These are phyloP conservation scores for Orbicella faveolata DNA, from an alignment of 64 coral and sea anemone species.

Conservation along the genomic window DNA sequence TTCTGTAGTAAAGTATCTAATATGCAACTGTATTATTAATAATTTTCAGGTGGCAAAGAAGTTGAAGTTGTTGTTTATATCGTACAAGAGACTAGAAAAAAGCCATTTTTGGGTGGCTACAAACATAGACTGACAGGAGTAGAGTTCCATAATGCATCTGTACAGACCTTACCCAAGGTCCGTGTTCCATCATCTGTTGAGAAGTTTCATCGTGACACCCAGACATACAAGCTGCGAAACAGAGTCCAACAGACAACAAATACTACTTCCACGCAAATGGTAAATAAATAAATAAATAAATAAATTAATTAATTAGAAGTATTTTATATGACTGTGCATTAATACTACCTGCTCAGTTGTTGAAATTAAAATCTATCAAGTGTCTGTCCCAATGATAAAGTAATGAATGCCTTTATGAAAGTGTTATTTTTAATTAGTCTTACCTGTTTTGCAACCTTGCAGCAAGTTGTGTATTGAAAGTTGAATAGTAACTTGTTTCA, in stretches of 20 bases:
- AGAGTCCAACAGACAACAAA: slow-evolving; percentile 90
- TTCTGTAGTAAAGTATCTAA: neutral
- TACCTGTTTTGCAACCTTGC: too few species aligned
- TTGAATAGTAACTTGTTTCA: too few species aligned
- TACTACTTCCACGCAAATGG: slow-evolving; percentile 98
- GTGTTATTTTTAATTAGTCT: too few species aligned
- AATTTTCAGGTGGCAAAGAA: slow-evolving; percentile 55
- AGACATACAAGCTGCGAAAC: slow-evolving; percentile 80
- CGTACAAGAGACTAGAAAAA: slow-evolving; percentile 72
- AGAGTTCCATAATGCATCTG: slow-evolving; percentile 91
- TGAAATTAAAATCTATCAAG: neutral
- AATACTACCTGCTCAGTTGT: neutral
- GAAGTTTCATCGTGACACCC: slow-evolving; percentile 91
- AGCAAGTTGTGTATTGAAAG: too few species aligned
- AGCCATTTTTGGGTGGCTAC: slow-evolving; percentile 93
- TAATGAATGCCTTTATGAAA: too few species aligned
- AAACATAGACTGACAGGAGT: slow-evolving; percentile 82
- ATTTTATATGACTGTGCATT: neutral
- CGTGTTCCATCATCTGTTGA: slow-evolving; percentile 84
- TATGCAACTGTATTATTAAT: neutral
- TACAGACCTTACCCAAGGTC: slow-evolving; percentile 90
- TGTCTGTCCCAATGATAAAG: too few species aligned
- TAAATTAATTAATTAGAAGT: neutral
- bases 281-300: neutral
- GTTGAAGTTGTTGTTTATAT: slow-evolving; percentile 75